Percentiles rank a stretch among this genome's conserved stretches.
phyloP scores from a whole-genome alignment of 2,113 vertebrate species.

The Acanthisitta chloris region DNA sequence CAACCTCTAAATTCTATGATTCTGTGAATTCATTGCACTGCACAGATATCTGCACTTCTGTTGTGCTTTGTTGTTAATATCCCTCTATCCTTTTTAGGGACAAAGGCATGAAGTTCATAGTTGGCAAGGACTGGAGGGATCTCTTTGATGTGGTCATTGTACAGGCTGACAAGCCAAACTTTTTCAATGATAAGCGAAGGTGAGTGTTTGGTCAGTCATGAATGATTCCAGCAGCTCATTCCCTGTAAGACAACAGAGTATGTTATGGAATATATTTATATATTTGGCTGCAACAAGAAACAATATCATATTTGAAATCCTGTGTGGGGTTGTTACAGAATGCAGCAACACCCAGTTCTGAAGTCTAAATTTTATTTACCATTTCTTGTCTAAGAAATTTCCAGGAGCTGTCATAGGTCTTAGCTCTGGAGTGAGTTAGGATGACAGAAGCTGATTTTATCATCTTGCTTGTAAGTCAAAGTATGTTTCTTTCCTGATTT shows the following conservation, averaged over 20 bases:
- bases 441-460: background rate
- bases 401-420: background rate
- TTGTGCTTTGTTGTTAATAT: background rate
- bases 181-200: conserved; percentile 97
- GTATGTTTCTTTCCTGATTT: background rate
- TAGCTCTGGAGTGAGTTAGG: background rate
- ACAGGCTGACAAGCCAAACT: conserved; percentile 94
- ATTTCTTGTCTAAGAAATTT: background rate
- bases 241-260: background rate
- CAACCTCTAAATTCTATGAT: too few species aligned
- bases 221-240: background rate
- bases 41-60: background rate
- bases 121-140: conserved; percentile 96
- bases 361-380: background rate
- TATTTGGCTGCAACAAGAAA: background rate
- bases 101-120: conserved; percentile 94
- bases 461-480: background rate
- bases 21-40: background rate
- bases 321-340: background rate
- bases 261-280: background rate
- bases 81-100: conserved; percentile 75
- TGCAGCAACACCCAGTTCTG: background rate
- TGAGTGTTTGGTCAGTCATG: conserved; percentile 59
- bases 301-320: background rate
- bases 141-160: conserved; percentile 97